Base-by-base conservation (phyloP, 30 jellyfish, hydroid and myxozoan species). In the Calvadosia cruxmelitensis region DNA sequence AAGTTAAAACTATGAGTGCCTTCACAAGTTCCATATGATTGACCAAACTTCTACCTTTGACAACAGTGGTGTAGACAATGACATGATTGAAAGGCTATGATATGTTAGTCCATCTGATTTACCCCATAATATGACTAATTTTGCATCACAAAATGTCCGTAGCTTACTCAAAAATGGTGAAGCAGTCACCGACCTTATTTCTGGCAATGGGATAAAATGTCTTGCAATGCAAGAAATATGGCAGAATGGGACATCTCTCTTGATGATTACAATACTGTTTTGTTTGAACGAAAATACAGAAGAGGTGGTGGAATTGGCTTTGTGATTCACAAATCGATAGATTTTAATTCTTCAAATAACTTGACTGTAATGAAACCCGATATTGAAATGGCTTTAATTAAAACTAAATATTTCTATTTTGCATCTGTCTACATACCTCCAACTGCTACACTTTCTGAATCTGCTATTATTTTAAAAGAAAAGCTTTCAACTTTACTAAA, bases 171-270 rank as follows among this genome's bases (percentile, higher is more conserved):
- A 42, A 42, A 42, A 42, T 42, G 57, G 57, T 42, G 57, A 42
- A 20, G 57, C 57, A 42, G 57, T 42, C 10, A 42, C 15, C 15
- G 57, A 42, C 20, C 20, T 42, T 20, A 20, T 42, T 42, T 10
- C 20, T 5, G 57, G 20, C 57, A 42, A 20, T 20, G 20, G 20
- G 20, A 20, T 42, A 42, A 42, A 20, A 42, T 42, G 20, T 20
- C 57, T 42, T 42, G 57, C 57, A 42, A 5, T 42, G 57, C 57
- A 42, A 42, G 57, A 42, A 42, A 42, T 42, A 42, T 42, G 57
- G 57, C 57, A 42, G 57, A 42, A 42, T 42, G 57, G 57, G 57
- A 42, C 57, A 20, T 42, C 20, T 42, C 15, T 42, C 10, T 42
- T 42, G 57, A 42, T 5, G 20, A 20, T 20, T 42, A 42, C 20